A percentile compares a stretch with the other conserved stretches of the same genome.
These are phyloP conservation scores for Hybognathus amarus DNA, from an alignment of 2,797 vertebrate species.

Conservation along the genomic window DNA sequence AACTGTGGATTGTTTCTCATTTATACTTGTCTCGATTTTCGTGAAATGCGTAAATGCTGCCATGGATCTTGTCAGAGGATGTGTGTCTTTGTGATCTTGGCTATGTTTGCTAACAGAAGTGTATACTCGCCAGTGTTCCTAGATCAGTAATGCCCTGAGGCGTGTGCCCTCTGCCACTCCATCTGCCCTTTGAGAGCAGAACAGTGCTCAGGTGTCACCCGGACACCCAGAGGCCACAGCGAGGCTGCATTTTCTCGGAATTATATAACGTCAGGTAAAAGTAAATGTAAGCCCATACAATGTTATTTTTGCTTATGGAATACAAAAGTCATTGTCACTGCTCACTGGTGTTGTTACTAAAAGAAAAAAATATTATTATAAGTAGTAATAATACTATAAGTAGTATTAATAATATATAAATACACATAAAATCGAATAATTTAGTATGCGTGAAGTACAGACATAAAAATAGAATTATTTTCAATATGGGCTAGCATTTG, in stretches of 20 bases:
- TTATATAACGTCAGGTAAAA: background rate
- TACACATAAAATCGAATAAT: background rate
- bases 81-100: slow-evolving; percentile 34
- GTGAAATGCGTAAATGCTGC: slow-evolving; percentile 20
- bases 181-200: slow-evolving; percentile 54
- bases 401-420: background rate
- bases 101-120: slow-evolving; percentile 46
- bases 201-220: background rate
- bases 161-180: slow-evolving; percentile 58
- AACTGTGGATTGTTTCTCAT: slow-evolving; percentile 23
- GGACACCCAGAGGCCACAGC: slow-evolving; percentile 36
- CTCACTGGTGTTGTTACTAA: background rate
- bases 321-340: background rate
- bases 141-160: slow-evolving; percentile 54
- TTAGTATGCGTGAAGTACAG: background rate
- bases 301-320: background rate
- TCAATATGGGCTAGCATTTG: background rate
- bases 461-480: background rate
- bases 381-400: background rate
- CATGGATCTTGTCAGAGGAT: background rate
- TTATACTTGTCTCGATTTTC: slow-evolving; percentile 21
- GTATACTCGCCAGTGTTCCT: slow-evolving; percentile 48
- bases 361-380: background rate
- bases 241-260: background rate
- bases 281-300: background rate